phyloP scores from a whole-genome alignment of 1,140 invertebrate genomes.

The Andricus grossulariae region DNA sequence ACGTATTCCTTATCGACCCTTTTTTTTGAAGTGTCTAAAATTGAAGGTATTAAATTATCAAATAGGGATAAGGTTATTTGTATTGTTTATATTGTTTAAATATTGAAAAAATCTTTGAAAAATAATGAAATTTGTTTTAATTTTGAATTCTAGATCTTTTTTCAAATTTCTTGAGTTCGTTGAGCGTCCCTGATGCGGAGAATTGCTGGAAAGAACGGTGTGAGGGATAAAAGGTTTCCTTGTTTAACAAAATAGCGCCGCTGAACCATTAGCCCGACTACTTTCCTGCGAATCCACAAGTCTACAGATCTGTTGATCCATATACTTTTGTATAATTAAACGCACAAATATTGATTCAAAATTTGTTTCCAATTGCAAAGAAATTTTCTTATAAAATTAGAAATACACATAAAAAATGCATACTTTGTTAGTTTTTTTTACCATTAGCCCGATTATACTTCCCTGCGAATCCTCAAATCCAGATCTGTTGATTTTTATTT shows the following conservation, averaged over 20 bases:
- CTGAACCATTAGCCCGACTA: constrained; percentile 73
- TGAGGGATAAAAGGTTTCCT: constrained; percentile 74
- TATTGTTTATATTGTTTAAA: neutral
- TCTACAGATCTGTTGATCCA: constrained; percentile 43
- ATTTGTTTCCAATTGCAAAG: no score
- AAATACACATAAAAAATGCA: no score
- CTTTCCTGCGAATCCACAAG: constrained; percentile 50
- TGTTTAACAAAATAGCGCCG: constrained; percentile 75
- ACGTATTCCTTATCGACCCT: no score
- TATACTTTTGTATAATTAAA: constrained; percentile 6
- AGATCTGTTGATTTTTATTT: no score
- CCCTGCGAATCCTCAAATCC: no score
- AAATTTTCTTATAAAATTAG: no score
- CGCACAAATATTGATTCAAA: no score
- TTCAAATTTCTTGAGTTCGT: constrained; percentile 5
- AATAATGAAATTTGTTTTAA: neutral
- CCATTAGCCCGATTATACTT: no score
- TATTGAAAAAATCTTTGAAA: no score
- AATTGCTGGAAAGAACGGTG: constrained; percentile 43
- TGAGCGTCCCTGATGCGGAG: constrained; percentile 56
- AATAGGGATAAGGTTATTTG: constrained; percentile 1
- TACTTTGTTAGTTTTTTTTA: no score
- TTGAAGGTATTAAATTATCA: neutral
- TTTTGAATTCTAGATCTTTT: neutral
- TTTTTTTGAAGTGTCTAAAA: no score